Percentiles rank a stretch among this genome's conserved stretches.
Evolutionary conservation across 2,113 vertebrate genomes (phyloP).

Genomic region (Anolis carolinensis): DNA sequence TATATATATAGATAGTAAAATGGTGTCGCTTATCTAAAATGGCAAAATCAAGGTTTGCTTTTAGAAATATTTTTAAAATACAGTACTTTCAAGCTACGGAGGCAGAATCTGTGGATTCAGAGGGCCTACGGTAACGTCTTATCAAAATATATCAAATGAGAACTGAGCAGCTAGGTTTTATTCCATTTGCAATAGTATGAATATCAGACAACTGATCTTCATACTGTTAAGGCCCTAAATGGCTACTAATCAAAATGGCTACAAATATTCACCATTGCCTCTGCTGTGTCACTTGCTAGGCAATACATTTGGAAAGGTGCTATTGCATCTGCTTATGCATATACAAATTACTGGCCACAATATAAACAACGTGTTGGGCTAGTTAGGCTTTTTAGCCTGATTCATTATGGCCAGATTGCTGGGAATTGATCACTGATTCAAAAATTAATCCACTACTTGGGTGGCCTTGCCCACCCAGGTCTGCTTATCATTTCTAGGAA

Average conservation of each 20-base stretch:
- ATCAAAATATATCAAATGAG: background rate
- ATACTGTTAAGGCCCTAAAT: too few species aligned
- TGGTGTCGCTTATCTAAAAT: too few species aligned
- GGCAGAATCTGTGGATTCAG: too few species aligned
- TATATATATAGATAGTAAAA: too few species aligned
- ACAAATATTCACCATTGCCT: too few species aligned
- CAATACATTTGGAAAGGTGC: too few species aligned
- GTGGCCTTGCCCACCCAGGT: background rate
- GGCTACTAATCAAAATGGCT: too few species aligned
- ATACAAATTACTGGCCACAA: background rate
- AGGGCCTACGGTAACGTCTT: background rate
- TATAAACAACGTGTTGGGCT: background rate
- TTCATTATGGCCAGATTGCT: background rate
- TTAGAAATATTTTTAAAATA: too few species aligned
- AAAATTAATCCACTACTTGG: background rate
- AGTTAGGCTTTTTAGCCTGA: background rate
- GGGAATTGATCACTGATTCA: background rate
- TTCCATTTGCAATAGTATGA: background rate
- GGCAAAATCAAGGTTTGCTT: too few species aligned
- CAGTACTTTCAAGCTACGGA: too few species aligned
- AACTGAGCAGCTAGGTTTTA: background rate
- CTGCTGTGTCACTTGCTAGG: background rate
- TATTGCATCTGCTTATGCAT: background rate
- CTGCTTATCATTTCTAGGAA: background rate
- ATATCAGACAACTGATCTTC: background rate